Conservation (phyloP, 2,113 vertebrate genomes). For the Dryoscopus gambensis region DNA sequence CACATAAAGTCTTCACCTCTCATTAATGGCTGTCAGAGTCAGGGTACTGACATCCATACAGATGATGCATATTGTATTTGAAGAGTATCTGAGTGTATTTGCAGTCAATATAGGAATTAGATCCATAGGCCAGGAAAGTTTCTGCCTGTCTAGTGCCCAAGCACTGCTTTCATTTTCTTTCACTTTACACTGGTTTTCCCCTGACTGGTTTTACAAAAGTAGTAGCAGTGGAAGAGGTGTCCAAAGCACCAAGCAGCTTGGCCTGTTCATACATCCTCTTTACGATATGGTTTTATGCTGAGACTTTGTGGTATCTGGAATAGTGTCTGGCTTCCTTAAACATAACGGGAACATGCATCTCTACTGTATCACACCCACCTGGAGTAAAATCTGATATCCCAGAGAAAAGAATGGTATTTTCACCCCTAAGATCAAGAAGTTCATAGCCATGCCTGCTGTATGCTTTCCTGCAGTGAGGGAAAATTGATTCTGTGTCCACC, state of each 20-base stretch:
- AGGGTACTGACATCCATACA: not conserved
- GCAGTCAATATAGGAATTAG: not conserved
- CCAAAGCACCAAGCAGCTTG: not conserved
- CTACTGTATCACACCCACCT: not conserved
- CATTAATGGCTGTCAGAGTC: not conserved
- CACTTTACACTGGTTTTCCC: not conserved
- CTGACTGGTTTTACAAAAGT: not conserved
- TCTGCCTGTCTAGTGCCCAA: not conserved
- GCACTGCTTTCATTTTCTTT: not conserved
- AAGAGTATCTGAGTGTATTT: not conserved
- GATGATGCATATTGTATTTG: not conserved
- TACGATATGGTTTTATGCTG: accelerated
- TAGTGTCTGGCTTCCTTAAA: not conserved
- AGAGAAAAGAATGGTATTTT: not conserved
- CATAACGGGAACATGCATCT: not conserved
- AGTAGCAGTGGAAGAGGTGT: not conserved
- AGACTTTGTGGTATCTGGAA: not conserved
- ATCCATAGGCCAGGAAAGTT: not conserved
- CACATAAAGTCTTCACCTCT: not conserved
- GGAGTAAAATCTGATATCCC: not conserved
- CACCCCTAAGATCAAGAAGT: not conserved
- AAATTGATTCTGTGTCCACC: not conserved
- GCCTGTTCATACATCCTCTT: not conserved
- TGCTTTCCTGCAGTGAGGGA: not conserved
- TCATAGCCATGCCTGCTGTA: not conserved